Percentiles rank a stretch among this genome's conserved stretches.
phyloP scores from a whole-genome alignment of 2,113 vertebrate species.

The Hemicordylus capensis region DNA sequence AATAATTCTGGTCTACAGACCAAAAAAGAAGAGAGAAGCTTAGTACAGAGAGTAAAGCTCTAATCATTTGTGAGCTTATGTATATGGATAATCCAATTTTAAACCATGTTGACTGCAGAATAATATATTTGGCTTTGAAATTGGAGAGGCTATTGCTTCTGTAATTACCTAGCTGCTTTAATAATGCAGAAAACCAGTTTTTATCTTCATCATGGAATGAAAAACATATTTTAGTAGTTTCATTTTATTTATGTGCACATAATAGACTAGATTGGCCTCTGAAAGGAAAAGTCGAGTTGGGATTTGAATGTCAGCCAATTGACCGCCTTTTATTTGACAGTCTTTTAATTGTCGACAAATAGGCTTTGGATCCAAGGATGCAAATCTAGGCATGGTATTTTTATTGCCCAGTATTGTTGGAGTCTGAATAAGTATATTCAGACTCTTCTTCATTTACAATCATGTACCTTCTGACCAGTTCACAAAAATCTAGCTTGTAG shows the following conservation, averaged over 20 bases:
- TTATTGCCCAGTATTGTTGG: neutral
- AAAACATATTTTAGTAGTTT: slow-evolving; percentile 45
- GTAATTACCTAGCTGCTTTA: slow-evolving; percentile 61
- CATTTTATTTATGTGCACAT: slow-evolving; percentile 32
- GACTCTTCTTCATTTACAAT: too few species aligned
- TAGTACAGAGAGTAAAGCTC: neutral
- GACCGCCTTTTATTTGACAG: neutral
- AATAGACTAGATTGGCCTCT: slow-evolving; percentile 55
- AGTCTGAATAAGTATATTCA: neutral
- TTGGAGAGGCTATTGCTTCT: slow-evolving; percentile 31
- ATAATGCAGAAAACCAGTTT: slow-evolving; percentile 54
- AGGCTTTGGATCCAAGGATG: neutral
- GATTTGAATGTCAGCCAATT: neutral
- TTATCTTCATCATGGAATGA: slow-evolving; percentile 58
- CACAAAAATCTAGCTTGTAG: too few species aligned
- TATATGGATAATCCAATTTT: neutral
- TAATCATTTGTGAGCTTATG: neutral
- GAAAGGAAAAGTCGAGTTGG: slow-evolving; percentile 41
- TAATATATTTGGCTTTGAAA: neutral
- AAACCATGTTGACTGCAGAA: neutral
- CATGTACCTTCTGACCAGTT: too few species aligned
- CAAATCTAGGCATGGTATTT: neutral
- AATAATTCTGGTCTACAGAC: neutral
- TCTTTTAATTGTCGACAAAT: neutral
- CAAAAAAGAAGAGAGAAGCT: neutral